A percentile compares a stretch with the other conserved stretches of the same genome.
phyloP scores from a whole-genome alignment of 2,797 vertebrate genomes.

The Enteromius argenteus region DNA sequence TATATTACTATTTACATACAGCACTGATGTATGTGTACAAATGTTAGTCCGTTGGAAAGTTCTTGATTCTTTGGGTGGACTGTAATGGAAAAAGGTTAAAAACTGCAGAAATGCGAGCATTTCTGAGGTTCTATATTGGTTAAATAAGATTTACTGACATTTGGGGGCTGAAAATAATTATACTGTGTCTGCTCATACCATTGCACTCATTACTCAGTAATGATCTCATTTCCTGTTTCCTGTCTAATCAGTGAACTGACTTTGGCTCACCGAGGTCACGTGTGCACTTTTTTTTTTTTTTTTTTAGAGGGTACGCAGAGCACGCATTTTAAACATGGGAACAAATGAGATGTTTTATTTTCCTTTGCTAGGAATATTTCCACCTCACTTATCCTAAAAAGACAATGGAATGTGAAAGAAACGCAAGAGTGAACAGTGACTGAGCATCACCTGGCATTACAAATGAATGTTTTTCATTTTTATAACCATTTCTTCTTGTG shows the following conservation, averaged over 20 bases:
- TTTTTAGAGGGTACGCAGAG: slow-evolving; percentile 58
- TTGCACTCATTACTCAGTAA: slow-evolving; percentile 71
- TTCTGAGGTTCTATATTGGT: slow-evolving; percentile 27
- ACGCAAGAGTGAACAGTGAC: slow-evolving; percentile 68
- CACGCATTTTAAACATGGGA: slow-evolving; percentile 41
- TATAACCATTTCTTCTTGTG: slow-evolving; percentile 58
- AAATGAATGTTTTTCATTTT: slow-evolving; percentile 77
- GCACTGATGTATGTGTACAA: slow-evolving; percentile 49
- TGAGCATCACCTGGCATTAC: slow-evolving; percentile 77
- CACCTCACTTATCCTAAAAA: slow-evolving; percentile 62
- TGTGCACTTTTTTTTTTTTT: slow-evolving; percentile 47
- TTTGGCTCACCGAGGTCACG: slow-evolving; percentile 53
- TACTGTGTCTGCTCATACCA: slow-evolving; percentile 65
- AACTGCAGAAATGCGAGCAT: slow-evolving; percentile 12
- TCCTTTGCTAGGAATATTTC: slow-evolving; percentile 47
- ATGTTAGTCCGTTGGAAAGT: slow-evolving; percentile 78
- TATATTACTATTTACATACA: slow-evolving; percentile 66
- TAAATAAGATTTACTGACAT: slow-evolving; percentile 34
- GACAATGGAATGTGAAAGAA: slow-evolving; percentile 69
- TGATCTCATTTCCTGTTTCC: slow-evolving; percentile 54
- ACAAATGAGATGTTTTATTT: slow-evolving; percentile 42
- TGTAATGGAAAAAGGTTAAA: slow-evolving; percentile 5
- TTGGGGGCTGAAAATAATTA: slow-evolving; percentile 58
- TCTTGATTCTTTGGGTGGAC: slow-evolving; percentile 60
- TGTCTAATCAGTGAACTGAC: slow-evolving; percentile 58